A percentile compares a stretch with the other conserved stretches of the same genome.
Conservation (phyloP, 2,797 vertebrate species). For the Takifugu rubripes region DNA sequence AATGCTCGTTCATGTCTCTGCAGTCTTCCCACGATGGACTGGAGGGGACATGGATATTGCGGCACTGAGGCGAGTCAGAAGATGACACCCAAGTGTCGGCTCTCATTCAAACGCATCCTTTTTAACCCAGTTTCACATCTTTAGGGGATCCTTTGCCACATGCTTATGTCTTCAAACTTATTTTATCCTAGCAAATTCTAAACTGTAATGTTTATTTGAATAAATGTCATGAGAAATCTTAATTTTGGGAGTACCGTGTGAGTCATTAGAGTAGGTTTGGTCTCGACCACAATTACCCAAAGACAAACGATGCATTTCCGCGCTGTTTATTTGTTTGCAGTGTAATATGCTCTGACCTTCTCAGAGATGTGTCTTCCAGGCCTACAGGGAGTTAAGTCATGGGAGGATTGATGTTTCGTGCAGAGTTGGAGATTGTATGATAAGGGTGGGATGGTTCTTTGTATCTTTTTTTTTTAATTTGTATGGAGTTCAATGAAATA, state of each 20-base stretch:
- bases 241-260: slow-evolving; percentile 71
- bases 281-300: slow-evolving; percentile 48
- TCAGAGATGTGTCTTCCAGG: slow-evolving; percentile 63
- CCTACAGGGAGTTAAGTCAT: slow-evolving; percentile 34
- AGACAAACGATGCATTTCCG: slow-evolving; percentile 59
- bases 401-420: slow-evolving; percentile 23
- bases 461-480: slow-evolving; percentile 7
- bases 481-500: slow-evolving; percentile 33
- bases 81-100: slow-evolving; percentile 71
- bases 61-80: slow-evolving; percentile 59
- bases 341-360: slow-evolving; percentile 49
- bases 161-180: slow-evolving; percentile 74
- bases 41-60: slow-evolving; percentile 54
- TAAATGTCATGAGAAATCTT: slow-evolving; percentile 79
- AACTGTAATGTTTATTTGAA: slow-evolving; percentile 81
- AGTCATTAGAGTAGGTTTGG: slow-evolving; percentile 70
- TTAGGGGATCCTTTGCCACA: slow-evolving; percentile 66
- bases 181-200: slow-evolving; percentile 75
- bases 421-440: slow-evolving; percentile 46
- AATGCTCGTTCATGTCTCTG: slow-evolving; percentile 59
- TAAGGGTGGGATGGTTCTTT: slow-evolving; percentile 35
- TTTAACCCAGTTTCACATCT: slow-evolving; percentile 63
- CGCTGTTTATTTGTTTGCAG: slow-evolving; percentile 36
- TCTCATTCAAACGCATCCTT: slow-evolving; percentile 63
- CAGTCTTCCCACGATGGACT: slow-evolving; percentile 45